Conservation (phyloP, 2,113 vertebrate genomes). For the Chloropsis hardwickii region DNA sequence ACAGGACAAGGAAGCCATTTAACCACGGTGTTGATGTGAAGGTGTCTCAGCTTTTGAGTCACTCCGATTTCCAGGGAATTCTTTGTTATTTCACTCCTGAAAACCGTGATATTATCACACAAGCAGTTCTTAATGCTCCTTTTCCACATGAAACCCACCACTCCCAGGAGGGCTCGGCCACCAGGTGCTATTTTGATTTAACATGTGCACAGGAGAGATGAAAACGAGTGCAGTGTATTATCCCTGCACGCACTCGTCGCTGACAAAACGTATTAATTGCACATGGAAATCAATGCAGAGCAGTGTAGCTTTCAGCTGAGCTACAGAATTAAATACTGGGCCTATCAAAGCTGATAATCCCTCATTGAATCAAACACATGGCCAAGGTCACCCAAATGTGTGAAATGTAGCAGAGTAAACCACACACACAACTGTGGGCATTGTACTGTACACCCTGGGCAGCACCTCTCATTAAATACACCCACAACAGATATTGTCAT, state of each 20-base stretch:
- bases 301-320: not conserved
- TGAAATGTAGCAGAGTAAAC: not conserved
- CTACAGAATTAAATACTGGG: not conserved
- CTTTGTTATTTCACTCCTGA: not conserved
- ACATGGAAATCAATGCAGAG: slow-evolving; percentile 52
- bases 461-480: not conserved
- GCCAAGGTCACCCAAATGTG: slow-evolving; percentile 35
- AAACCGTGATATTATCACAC: not conserved
- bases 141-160: not conserved
- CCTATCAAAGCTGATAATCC: slow-evolving; percentile 49
- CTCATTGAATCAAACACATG: not conserved
- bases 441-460: not conserved
- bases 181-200: slow-evolving; percentile 35
- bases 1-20: not conserved
- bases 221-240: not conserved
- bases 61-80: not conserved
- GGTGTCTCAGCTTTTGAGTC: not conserved
- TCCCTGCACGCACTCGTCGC: not conserved
- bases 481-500: rapidly evolving
- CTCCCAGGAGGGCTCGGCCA: not conserved
- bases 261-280: slow-evolving; percentile 56
- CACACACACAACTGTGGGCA: not conserved
- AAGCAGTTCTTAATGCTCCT: not conserved
- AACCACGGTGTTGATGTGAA: not conserved
- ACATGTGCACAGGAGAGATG: not conserved